A percentile compares a stretch with the other conserved stretches of the same genome.
Conservation (phyloP, 2,888 invertebrate species). For the Amphipoea oculea region DNA sequence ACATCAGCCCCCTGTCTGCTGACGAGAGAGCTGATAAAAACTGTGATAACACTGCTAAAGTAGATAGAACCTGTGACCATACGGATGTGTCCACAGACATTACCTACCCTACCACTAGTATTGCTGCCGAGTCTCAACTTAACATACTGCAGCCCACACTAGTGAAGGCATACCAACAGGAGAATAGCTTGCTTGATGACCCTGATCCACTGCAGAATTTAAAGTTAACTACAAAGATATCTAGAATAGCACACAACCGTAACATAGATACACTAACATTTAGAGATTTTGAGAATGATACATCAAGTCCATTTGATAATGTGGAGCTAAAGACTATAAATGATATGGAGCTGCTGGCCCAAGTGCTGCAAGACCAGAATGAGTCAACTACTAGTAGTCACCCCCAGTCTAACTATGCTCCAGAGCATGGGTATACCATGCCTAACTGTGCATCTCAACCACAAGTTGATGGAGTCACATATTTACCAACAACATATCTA, state of each 20-base stretch:
- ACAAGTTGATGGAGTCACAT: slow-evolving; percentile 81
- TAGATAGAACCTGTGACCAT: slow-evolving; percentile 72
- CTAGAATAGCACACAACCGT: slow-evolving; percentile 78
- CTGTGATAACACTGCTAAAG: slow-evolving; percentile 79
- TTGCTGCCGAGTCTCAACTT: slow-evolving; percentile 75
- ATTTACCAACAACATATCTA: slow-evolving; percentile 83
- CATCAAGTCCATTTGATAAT: slow-evolving; percentile 98
- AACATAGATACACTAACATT: slow-evolving; percentile 88
- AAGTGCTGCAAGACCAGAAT: slow-evolving; percentile 91
- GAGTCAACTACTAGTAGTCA: slow-evolving; percentile 77
- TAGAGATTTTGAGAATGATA: slow-evolving; percentile 97
- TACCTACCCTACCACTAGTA: slow-evolving; percentile 71
- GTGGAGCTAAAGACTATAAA: slow-evolving; percentile 97
- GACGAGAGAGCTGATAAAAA: slow-evolving; percentile 85
- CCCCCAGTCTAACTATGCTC: slow-evolving; percentile 71
- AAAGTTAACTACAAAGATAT: slow-evolving; percentile 80
- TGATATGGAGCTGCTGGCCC: slow-evolving; percentile 97
- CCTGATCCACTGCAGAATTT: slow-evolving; percentile 85
- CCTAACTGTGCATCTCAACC: slow-evolving; percentile 83
- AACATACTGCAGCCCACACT: slow-evolving; percentile 87
- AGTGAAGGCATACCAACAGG: slow-evolving; percentile 81
- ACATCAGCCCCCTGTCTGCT: slow-evolving; percentile 89
- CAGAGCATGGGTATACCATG: slow-evolving; percentile 76
- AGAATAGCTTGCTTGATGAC: slow-evolving; percentile 84
- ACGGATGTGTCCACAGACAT: slow-evolving; percentile 70